Evolutionary conservation across 1,140 invertebrate genomes (phyloP).

Genomic region (Dendrolimus kikuchii): DNA sequence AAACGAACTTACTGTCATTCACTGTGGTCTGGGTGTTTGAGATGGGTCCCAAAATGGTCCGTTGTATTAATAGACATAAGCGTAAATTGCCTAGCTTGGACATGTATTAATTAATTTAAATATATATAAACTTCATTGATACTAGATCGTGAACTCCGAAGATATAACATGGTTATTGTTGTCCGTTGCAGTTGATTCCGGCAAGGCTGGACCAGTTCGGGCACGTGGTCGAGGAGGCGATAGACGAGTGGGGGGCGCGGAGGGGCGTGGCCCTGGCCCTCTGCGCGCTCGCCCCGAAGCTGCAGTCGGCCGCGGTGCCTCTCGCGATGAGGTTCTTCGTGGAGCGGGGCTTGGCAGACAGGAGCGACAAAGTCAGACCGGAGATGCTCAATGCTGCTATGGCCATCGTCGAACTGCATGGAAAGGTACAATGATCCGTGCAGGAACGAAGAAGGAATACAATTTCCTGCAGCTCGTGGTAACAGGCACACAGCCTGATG

Average conservation of each 20-base stretch:
- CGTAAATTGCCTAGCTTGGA: no score
- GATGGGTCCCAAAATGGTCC: no score
- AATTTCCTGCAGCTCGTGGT: no score
- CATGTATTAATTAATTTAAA: no score
- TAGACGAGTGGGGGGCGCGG: slow-evolving; percentile 91
- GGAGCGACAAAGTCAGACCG: slow-evolving; percentile 85
- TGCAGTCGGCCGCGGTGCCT: slow-evolving; percentile 79
- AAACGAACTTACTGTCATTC: no score
- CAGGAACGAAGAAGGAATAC: no score
- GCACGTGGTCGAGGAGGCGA: slow-evolving; percentile 85
- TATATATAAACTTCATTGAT: no score
- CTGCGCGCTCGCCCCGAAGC: slow-evolving; percentile 78
- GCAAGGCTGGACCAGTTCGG: slow-evolving; percentile 94
- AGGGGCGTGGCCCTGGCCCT: slow-evolving; percentile 90
- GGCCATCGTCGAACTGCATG: slow-evolving; percentile 91
- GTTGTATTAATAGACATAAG: no score
- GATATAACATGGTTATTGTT: no score
- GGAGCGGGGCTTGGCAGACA: slow-evolving; percentile 88
- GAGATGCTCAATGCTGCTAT: slow-evolving; percentile 96
- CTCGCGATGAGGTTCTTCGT: slow-evolving; percentile 89
- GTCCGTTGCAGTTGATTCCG: slow-evolving; percentile 79
- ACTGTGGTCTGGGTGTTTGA: no score
- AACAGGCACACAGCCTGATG: no score
- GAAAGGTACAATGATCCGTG: slow-evolving; percentile 75
- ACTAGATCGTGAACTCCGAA: no score